Base-by-base conservation (phyloP, 1,140 invertebrate genomes). In the Drosophila micromelanica region DNA sequence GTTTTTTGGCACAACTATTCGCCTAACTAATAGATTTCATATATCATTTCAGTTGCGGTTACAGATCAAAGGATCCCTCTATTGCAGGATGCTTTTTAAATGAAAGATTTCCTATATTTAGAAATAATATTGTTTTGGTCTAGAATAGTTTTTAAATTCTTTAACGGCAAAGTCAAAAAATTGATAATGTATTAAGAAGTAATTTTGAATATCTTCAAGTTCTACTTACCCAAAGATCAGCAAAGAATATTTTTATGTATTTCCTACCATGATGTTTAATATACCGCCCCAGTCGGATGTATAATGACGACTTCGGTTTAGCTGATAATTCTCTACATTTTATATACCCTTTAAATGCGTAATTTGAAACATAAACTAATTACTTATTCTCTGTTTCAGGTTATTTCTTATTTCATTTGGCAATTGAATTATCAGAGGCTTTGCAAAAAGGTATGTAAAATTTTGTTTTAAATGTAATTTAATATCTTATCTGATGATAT, bases 271-370 rank as follows among this genome's bases (percentile, higher is more conserved):
- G 77, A 79, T 79, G 77, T 57, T 61, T 27, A 63, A 38, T 9
- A 78, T 79, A 78, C 64, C 76, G 76, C 76, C 77, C 76, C 77
- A 80, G 77, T 78, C 77, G 71, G 76, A 80, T 48, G 46, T 59
- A 78, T 56, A 0, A 70, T 80, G 77, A 70, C 76, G 77, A 80
- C 74, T 80, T 60, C 71, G 74, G 78, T 60, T 49, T 43, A 35
- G n/a, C 77, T 78, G 76, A 79, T 62, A 52, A 32, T 32, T 32
- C 5, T 32, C 20, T 7, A 32, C 7, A 1, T 57, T 43, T 40
- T 5, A n/a, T 6, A 11, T 37, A 27, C 4, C 45, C 3, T 13
- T 5, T 23, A 27, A 12, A 0, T 12, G 7, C 12, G 11, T 3
- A n/a, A 3, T n/a, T 2, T 43, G 5, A 2, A 15, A 15, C 13